These are phyloP conservation scores for Turritopsis dohrnii DNA, from an alignment of 30 jellyfish, hydroid and myxozoan genomes.

Conservation along the genomic window DNA sequence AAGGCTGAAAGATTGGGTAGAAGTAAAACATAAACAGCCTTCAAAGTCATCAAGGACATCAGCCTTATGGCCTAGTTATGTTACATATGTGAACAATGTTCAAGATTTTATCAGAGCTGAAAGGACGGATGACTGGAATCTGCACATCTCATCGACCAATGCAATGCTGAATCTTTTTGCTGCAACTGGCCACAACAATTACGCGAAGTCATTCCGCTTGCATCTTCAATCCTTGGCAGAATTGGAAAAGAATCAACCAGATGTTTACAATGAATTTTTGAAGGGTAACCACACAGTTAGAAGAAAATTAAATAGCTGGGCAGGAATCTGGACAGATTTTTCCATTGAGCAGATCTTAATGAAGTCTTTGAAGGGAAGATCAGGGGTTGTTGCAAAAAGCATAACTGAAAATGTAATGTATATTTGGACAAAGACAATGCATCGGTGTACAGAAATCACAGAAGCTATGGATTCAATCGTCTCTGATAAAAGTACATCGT, in stretches of 20 bases:
- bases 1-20: conserved; percentile 11
- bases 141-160: neutral
- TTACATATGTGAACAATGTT: conserved; percentile 6
- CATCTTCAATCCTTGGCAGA: conserved; percentile 8
- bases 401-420: conserved; percentile 3
- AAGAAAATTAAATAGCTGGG: conserved; percentile 5
- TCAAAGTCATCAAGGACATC: conserved; percentile 29
- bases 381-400: conserved; percentile 18
- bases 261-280: neutral
- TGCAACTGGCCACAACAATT: conserved; percentile 41
- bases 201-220: conserved; percentile 22
- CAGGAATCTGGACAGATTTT: conserved; percentile 17
- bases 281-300: conserved; percentile 20
- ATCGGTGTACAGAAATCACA: conserved; percentile 14
- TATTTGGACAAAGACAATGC: conserved; percentile 11
- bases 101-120: conserved; percentile 35
- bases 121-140: conserved; percentile 27
- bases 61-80: conserved; percentile 29
- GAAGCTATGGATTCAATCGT: conserved; percentile 21
- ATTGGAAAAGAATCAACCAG: conserved; percentile 4
- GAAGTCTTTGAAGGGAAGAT: too few relatives aligned
- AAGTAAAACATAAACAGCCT: neutral
- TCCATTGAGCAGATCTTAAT: conserved; percentile 9
- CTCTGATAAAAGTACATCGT: neutral
- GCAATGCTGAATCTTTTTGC: conserved; percentile 32